Percentiles rank a stretch among this genome's conserved stretches.
phyloP scores from a whole-genome alignment of 92 coral and sea anemone species.

The Parazoanthus atlanticus region DNA sequence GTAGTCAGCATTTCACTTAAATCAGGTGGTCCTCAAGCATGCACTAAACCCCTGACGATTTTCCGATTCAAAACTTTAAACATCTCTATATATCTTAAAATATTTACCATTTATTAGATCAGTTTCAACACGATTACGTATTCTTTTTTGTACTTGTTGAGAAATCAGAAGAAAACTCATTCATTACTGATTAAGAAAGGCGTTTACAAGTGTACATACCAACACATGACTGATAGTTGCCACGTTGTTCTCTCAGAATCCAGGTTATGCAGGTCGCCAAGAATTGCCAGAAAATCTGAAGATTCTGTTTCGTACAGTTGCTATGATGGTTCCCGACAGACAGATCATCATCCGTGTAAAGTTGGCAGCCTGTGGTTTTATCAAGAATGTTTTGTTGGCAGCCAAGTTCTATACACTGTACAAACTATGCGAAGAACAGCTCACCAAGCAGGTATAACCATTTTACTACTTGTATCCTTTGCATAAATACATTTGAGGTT shows the following conservation, averaged over 20 bases:
- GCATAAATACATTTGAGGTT: background rate
- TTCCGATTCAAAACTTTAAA: too few relatives aligned
- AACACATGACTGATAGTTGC: background rate
- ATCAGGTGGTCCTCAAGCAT: too few relatives aligned
- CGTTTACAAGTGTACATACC: background rate
- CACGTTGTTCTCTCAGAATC: slow-evolving; percentile 66
- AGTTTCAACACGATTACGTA: too few relatives aligned
- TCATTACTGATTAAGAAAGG: background rate
- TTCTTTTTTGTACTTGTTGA: too few relatives aligned
- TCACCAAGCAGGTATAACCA: slow-evolving; percentile 87
- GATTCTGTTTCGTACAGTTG: slow-evolving; percentile 98
- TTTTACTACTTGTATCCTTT: too few relatives aligned
- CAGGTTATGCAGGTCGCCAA: slow-evolving; percentile 99
- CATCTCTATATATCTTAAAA: too few relatives aligned
- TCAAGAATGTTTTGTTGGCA: slow-evolving; percentile 80
- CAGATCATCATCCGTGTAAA: slow-evolving; percentile 99
- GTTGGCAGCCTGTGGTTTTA: slow-evolving; percentile 95
- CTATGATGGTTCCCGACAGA: slow-evolving; percentile 99
- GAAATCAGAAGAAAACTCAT: too few relatives aligned
- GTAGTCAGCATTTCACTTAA: too few relatives aligned
- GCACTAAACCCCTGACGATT: too few relatives aligned
- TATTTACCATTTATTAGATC: too few relatives aligned
- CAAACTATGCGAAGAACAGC: slow-evolving; percentile 98
- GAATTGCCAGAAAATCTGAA: slow-evolving; percentile 97
- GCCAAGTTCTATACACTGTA: slow-evolving; percentile 96